Base-by-base conservation (phyloP, 2,797 vertebrate species). In the Uromys caudimaculatus region DNA sequence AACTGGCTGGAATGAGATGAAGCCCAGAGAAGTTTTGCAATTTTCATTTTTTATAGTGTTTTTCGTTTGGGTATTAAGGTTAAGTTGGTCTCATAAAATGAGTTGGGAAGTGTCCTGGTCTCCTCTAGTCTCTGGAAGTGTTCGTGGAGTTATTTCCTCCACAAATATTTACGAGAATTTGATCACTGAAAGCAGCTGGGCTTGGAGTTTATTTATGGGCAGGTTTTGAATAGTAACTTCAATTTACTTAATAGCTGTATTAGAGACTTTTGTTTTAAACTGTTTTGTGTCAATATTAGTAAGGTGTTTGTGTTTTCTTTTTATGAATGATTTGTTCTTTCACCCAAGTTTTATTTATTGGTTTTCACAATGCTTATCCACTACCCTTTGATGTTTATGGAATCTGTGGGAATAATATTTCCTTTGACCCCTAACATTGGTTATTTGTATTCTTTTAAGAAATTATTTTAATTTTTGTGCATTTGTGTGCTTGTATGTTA, bases 131-230 rank as follows among this genome's bases (percentile, higher is more conserved):
- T 96, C 78, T 90, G 23, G 88, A 96, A 93, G 77, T 83, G 44
- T 95, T 92, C 58, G 32, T 95, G 21, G 83, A 89, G 73, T 93
- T 87, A 94, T 93, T 96, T 96, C 89, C 94, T 79, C 67, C 86
- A 84, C 94, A 96, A 97, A 92, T 94, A 95, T 95, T 91, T 91
- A 73, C 78, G 91, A 86, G 95, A 94, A 92, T 92, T 92, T 95
- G 78, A 92, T 75, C 89, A 96, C 47, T 41, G 67, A 92, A 94
- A 90, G 71, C 73, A 84, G 94, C 77, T 54, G 95, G 67, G 6
- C 27, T 75, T 95, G 44, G 56, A 92, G 62, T 86, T 95, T 93
- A 79, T 95, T 96, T 96, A 88, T 60, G 50, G 62, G n/a, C 79
- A 82, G 23, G 23, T 90, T 96, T 95, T 95, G 83, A 93, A 77